Evolutionary conservation across 2,888 invertebrate species (phyloP), one percentile per base, ranked within the genome.

Genomic region (Toxonevra muliebris): DNA sequence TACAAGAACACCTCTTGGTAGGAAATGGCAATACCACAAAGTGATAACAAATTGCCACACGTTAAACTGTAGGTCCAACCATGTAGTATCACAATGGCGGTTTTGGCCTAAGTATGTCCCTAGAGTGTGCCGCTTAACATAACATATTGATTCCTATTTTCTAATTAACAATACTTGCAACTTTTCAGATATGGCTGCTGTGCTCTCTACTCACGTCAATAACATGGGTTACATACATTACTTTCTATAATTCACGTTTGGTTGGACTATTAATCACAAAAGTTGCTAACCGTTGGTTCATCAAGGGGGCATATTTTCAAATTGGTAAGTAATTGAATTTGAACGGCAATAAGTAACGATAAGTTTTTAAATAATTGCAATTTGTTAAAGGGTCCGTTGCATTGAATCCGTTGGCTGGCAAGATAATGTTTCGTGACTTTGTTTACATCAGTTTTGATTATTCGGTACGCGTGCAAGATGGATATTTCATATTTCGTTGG

Each of bases 381-480:
- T 48, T 13, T 88, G 30, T 84, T 45, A 57, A 20, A 96, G 97
- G 98, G 66, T 98, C 98, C 4, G 91, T 98, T 79, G 96, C 96
- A 7, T 87, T 98, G 65, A 96, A 97, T 84, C 94, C 96, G n/a
- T 87, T 98, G 72, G 95, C 97, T 65, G 99, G 99, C 3, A 98
- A 98, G 87, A 93, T 99, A 64, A 98, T 98, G 98, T 97, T 98
- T 85, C 89, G 97, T 68, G 97, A 98, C 87, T 91, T 98, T 76
- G 92, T 95, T 65, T 97, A 95, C 81, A 93, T 97, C 70, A 96
- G 94, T 72, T 93, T 95, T 81, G 98, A 99, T 87, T 97, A 93
- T 85, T 93, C 96, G 43, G 85, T 97, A 53, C 89, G 97, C 73
- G 91, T 97, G 73, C 97, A 97, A 85, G 98, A 98, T 87, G 98